Percentiles rank a stretch among this genome's conserved stretches.
phyloP scores from a whole-genome alignment of 2,888 invertebrate species.

The Troides aeacus region DNA sequence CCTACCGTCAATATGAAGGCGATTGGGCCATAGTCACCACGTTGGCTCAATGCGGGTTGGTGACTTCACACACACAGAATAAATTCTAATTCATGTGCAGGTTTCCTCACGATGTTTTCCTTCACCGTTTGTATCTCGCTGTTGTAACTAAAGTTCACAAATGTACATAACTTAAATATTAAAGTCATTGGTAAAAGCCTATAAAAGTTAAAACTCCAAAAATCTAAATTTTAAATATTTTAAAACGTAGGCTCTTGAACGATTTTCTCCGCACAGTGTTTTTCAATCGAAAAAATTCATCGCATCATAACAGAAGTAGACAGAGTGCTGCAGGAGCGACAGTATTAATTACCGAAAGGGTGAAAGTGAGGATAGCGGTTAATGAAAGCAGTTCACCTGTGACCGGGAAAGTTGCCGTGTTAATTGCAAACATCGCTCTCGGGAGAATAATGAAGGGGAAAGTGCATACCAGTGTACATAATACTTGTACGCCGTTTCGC shows the following conservation, averaged over 20 bases:
- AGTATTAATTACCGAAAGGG: constrained; percentile 38
- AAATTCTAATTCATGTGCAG: no score
- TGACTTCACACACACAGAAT: no score
- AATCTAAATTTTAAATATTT: neutral
- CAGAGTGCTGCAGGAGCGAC: constrained; percentile 22
- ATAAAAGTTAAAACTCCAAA: neutral
- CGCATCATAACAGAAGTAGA: constrained; percentile 18
- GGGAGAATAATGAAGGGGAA: constrained; percentile 57
- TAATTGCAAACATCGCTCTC: constrained; percentile 61
- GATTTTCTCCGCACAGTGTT: neutral
- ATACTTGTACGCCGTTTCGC: constrained; percentile 28
- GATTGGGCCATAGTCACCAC: no score
- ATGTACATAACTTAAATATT: no score
- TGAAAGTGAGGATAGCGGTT: constrained; percentile 48
- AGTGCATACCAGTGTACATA: constrained; percentile 61
- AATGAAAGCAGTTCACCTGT: constrained; percentile 58
- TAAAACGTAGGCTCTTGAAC: no score
- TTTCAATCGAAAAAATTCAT: neutral
- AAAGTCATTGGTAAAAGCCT: no score
- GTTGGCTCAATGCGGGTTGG: no score
- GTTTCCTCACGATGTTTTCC: no score
- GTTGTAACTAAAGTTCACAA: no score
- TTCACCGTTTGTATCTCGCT: no score
- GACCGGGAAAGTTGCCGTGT: constrained; percentile 59
- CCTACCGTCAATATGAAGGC: no score